Evolutionary conservation across 92 coral and sea anemone genomes (phyloP), one percentile per base, ranked within the genome.

Genomic region (Bergia sp.): DNA sequence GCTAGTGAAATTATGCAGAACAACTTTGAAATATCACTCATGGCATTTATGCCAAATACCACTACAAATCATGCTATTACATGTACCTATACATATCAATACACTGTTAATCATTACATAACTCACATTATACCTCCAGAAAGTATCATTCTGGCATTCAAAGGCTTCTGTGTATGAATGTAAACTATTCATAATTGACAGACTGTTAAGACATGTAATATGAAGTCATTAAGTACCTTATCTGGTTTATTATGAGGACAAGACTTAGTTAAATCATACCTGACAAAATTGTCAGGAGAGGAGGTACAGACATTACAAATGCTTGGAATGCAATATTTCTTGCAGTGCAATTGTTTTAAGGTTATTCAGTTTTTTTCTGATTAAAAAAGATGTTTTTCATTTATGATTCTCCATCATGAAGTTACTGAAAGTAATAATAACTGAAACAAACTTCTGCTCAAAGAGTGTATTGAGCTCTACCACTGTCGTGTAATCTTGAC

Each of bases 271-370:
- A n/a, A 23, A 69, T n/a, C 75, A 69, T 11, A 21, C 4, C 13
- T 57, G 21, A 57, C 65, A 0, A 57, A 57, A 69, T 69, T 39
- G 5, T 69, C 75, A 39, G 21, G 82, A 82, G 89, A 86, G 89
- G 89, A 74, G 89, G 73, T 86, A 76, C 49, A 81, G 82, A 86
- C 49, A 86, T 75, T 76, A 86, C 89, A 76, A 82, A 50, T 47
- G 75, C 13, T 85, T 29, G 29, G 29, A 29, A 29, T 29, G 88
- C 81, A 85, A 3, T 47, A 55, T 55, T 73, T 45, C 37, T 61
- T 67, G 39, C 55, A 86, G 81, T 11, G 89, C 16, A 80, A 12
- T 29, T 29, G 29, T 57, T 18, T 80, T 53, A 16, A 55, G 40
- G 84, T 7, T 80, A 80, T 10, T 16, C 43, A 55, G 29, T 49